Percentiles rank a stretch among this genome's conserved stretches.
Conservation (phyloP, 2,113 vertebrate genomes). For the Plecturocebus donacophilus region DNA sequence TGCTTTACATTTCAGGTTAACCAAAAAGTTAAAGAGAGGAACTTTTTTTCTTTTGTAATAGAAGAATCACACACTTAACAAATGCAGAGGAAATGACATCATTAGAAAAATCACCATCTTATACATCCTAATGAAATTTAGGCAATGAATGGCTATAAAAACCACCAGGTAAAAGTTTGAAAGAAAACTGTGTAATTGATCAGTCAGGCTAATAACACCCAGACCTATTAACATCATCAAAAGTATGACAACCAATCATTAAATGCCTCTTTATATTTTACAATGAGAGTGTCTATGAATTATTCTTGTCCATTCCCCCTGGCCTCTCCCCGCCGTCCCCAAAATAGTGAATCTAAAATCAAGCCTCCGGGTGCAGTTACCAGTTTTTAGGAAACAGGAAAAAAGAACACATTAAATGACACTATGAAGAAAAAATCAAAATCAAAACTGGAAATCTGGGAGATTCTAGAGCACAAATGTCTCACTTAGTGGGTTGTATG, state of each 20-base stretch:
- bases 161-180: background rate
- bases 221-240: background rate
- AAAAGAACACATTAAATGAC: background rate
- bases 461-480: constrained; percentile 18
- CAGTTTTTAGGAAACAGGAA: constrained; percentile 15
- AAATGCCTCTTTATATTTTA: background rate
- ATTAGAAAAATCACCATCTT: constrained; percentile 28
- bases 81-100: constrained; percentile 27
- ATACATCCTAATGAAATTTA: constrained; percentile 22
- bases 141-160: constrained; percentile 7
- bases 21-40: background rate
- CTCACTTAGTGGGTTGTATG: background rate
- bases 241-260: background rate
- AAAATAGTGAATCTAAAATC: background rate
- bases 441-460: background rate
- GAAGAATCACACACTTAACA: background rate
- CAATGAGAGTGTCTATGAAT: background rate
- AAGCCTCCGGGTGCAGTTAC: background rate
- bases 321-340: no score
- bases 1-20: background rate
- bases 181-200: background rate
- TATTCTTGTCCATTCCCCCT: background rate
- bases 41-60: background rate
- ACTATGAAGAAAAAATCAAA: background rate
- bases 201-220: background rate